These are phyloP conservation scores for Chrysotoxum bicinctum DNA, from an alignment of 2,888 invertebrate species.

Conservation along the genomic window DNA sequence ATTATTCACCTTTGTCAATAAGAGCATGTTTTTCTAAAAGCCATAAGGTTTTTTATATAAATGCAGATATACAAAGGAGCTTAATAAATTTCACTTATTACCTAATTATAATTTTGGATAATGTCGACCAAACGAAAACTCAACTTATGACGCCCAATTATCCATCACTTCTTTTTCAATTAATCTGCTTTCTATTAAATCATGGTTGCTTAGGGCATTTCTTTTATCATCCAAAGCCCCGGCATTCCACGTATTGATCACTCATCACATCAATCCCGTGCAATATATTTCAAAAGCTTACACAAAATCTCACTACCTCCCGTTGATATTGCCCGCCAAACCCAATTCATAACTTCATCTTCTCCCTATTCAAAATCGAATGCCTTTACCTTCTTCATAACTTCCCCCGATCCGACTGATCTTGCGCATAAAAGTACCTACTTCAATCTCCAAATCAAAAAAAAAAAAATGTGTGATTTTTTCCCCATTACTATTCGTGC, in stretches of 20 bases:
- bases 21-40: not conserved
- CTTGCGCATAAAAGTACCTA: constrained; percentile 35
- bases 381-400: constrained; percentile 33
- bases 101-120: not conserved
- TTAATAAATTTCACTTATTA: constrained; percentile 15
- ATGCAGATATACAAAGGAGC: not conserved
- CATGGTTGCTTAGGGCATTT: constrained; percentile 55
- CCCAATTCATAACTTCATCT: constrained; percentile 52
- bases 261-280: constrained; percentile 22
- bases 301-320: not conserved
- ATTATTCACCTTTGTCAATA: not conserved
- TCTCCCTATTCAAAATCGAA: constrained; percentile 39
- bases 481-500: constrained; percentile 41
- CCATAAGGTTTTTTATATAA: not conserved
- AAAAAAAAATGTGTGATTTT: constrained; percentile 59
- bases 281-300: constrained; percentile 6
- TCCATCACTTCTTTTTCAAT: not conserved
- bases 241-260: constrained; percentile 36
- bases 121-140: constrained; percentile 6
- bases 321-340: constrained; percentile 40
- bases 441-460: constrained; percentile 27
- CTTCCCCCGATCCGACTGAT: constrained; percentile 4
- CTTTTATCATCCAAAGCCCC: constrained; percentile 37
- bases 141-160: not conserved
- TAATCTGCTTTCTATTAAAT: constrained; percentile 50